These are phyloP conservation scores for Brachypterus glaber DNA, from an alignment of 2,888 invertebrate species.

Conservation along the genomic window DNA sequence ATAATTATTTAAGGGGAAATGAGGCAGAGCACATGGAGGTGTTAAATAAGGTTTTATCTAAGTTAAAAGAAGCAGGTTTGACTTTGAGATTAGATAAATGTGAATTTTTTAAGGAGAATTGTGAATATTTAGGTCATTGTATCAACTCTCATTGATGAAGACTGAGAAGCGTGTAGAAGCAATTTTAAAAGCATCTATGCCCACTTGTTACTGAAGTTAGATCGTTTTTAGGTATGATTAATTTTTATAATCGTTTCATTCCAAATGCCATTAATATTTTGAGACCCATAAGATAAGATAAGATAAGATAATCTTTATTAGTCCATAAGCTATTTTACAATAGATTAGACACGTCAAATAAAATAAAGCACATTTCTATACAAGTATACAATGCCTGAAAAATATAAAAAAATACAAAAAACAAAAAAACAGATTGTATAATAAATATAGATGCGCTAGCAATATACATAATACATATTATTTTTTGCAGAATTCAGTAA, in stretches of 20 bases:
- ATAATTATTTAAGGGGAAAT: background rate
- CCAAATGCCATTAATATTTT: conserved; percentile 20
- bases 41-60: background rate
- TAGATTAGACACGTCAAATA: no score
- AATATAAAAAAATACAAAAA: no score
- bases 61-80: background rate
- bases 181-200: conserved; percentile 18
- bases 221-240: conserved; percentile 23
- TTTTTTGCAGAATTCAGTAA: no score
- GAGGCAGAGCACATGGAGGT: background rate
- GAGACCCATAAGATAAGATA: no score
- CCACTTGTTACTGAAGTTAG: conserved; percentile 15
- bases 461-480: no score
- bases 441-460: no score
- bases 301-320: no score
- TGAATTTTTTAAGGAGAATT: conserved; percentile 15
- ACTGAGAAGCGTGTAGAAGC: conserved; percentile 18
- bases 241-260: conserved; percentile 29
- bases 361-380: no score
- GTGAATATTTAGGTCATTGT: conserved; percentile 21
- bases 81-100: conserved; percentile 18
- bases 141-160: conserved; percentile 19
- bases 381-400: no score
- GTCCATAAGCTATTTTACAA: no score
- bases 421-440: no score